Evolutionary conservation across 2,113 vertebrate species (phyloP), one percentile per base, ranked within the genome.

Genomic region (Crotalus tigris): DNA sequence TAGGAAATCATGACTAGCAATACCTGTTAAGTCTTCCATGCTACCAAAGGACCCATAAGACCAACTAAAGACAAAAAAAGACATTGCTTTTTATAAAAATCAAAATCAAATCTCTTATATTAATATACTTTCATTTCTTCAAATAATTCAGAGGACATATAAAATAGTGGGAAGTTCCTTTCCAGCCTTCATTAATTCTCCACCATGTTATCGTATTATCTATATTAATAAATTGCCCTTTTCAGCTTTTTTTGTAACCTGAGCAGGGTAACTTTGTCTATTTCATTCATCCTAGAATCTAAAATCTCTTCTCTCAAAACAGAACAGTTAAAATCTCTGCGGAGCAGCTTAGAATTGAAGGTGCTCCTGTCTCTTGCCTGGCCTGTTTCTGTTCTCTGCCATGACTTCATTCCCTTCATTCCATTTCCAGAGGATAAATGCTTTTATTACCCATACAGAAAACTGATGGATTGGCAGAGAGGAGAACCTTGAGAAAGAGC

Each of bases 1-100:
- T 24, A 24, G 7, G 94, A 93, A 93, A 61, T 49, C 33, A 49
- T 10, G 15, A 54, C 9, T 24, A 26, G 21, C 92, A 61, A 58
- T 97, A 98, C 98, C 98, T 98, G 98, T 96, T 96, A 97, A 92
- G 94, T 98, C 97, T 3, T 98, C 98, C 87, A 97, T 97, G 95
- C 97, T 98, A 96, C 97, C 97, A 59, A 98, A 98, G 92, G 98
- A 98, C 93, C 97, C 98, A 49, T 96, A 97, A 94, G 96, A 97
- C 93, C 94, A 61, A 55, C 90, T 95, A 92, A 55, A 94, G 93
- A 93, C 87, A 54, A 59, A 85, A n/a, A n/a, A 96, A 87, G 94
- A 94, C 87, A 89, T 95, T 87, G 95, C 81, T 90, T 23, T 7
- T 53, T 44, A 86, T 51, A 88, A 55, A 13, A 33, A 88, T 55